A percentile compares a stretch with the other conserved stretches of the same genome.
Evolutionary conservation across 2,797 vertebrate genomes (phyloP).

Genomic region (Amniataba percoides): DNA sequence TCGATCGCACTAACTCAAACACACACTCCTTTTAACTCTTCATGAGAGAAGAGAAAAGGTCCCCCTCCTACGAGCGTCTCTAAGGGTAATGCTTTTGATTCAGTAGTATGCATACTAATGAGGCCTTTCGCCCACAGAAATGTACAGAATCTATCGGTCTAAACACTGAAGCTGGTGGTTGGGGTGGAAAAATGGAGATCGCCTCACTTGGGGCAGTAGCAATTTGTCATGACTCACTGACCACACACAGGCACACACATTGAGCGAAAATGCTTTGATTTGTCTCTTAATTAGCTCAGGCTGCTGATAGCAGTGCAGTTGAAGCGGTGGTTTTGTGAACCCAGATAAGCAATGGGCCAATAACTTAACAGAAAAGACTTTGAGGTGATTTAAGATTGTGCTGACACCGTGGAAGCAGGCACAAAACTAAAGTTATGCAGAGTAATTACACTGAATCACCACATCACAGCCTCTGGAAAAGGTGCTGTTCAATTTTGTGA

Average conservation of each 20-base stretch:
- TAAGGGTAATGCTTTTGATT: background rate
- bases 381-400: constrained; percentile 47
- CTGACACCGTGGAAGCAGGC: constrained; percentile 50
- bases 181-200: background rate
- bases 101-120: background rate
- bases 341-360: constrained; percentile 54
- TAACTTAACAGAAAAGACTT: constrained; percentile 47
- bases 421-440: constrained; percentile 43
- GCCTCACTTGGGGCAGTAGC: background rate
- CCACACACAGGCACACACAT: constrained; percentile 7
- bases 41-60: background rate
- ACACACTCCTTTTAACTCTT: background rate
- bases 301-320: constrained; percentile 40
- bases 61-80: too few relatives aligned
- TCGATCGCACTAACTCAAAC: constrained; percentile 16
- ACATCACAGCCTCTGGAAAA: constrained; percentile 34
- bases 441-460: constrained; percentile 52
- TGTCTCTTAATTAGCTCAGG: constrained; percentile 58
- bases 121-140: background rate
- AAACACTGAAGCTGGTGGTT: background rate
- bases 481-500: constrained; percentile 30
- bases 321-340: constrained; percentile 51
- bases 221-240: constrained; percentile 52
- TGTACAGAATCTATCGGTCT: background rate
- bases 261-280: constrained; percentile 48